Evolutionary conservation across 1,140 invertebrate species (phyloP).

Genomic region (Whitmania pigra): DNA sequence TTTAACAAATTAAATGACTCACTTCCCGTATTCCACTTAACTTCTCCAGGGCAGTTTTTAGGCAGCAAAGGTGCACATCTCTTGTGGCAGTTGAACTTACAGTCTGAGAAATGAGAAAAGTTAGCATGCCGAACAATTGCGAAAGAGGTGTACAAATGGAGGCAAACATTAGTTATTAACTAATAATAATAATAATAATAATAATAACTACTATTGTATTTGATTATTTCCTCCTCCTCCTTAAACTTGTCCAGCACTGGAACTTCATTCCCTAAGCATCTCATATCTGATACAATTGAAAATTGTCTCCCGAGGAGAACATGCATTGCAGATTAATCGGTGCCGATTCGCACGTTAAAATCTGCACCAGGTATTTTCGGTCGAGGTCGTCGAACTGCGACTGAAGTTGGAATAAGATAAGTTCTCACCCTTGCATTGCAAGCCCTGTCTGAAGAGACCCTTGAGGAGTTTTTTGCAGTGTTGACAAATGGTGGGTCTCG

Average conservation of each 20-base stretch:
- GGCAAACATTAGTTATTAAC: too few relatives aligned
- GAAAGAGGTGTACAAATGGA: too few relatives aligned
- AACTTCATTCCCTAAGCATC: too few relatives aligned
- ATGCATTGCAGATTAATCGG: background rate
- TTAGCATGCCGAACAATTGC: background rate
- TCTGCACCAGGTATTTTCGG: background rate
- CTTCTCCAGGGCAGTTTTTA: slow-evolving; percentile 85
- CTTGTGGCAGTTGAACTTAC: slow-evolving; percentile 93
- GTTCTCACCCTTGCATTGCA: slow-evolving; percentile 69
- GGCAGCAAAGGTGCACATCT: slow-evolving; percentile 88
- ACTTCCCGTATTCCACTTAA: slow-evolving; percentile 41
- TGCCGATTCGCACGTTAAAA: background rate
- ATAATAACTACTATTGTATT: background rate
- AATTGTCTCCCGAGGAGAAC: background rate
- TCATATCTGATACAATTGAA: background rate
- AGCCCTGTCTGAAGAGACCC: slow-evolving; percentile 87
- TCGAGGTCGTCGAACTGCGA: too few relatives aligned
- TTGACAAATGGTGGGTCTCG: slow-evolving; percentile 85
- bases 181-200: too few relatives aligned
- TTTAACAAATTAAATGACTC: slow-evolving; percentile 19
- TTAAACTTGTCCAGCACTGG: background rate
- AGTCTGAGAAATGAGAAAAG: slow-evolving; percentile 52
- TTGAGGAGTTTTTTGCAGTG: slow-evolving; percentile 86
- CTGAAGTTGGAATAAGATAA: background rate
- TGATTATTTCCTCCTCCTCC: background rate